Percentiles rank a stretch among this genome's conserved stretches.
phyloP scores from a whole-genome alignment of 2,113 vertebrate species.

The Ascaphus truei region DNA sequence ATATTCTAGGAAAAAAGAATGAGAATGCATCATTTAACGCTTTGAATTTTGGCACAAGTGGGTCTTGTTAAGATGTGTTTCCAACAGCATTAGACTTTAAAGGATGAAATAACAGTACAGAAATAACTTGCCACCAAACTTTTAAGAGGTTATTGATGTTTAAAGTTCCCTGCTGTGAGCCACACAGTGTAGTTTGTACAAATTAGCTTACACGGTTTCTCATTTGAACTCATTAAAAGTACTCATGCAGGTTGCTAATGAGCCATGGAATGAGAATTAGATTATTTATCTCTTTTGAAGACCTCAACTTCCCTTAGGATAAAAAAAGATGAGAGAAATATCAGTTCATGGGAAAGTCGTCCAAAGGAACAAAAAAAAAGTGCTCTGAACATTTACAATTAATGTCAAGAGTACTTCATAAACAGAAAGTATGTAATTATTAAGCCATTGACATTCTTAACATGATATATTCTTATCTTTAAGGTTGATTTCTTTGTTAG shows the following conservation, averaged over 20 bases:
- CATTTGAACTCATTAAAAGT: slow-evolving; percentile 46
- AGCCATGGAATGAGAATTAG: slow-evolving; percentile 28
- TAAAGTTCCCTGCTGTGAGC: slow-evolving; percentile 28
- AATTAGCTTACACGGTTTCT: slow-evolving; percentile 47
- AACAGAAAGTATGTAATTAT: no score
- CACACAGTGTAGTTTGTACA: slow-evolving; percentile 43
- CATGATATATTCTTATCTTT: no score
- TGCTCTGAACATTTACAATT: no score
- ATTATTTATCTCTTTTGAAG: slow-evolving; percentile 33
- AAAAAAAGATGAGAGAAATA: slow-evolving; percentile 30
- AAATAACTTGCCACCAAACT: slow-evolving; percentile 42
- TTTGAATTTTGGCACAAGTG: slow-evolving; percentile 33
- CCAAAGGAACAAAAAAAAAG: slow-evolving; percentile 28
- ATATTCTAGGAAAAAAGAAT: slow-evolving; percentile 33
- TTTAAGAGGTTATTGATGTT: slow-evolving; percentile 39
- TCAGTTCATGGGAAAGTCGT: slow-evolving; percentile 34
- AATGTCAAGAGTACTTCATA: no score
- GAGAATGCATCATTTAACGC: slow-evolving; percentile 38
- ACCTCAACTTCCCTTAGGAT: slow-evolving; percentile 2
- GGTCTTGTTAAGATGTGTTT: slow-evolving; percentile 40
- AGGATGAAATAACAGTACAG: slow-evolving; percentile 39
- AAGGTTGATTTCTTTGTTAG: no score
- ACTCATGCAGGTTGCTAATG: slow-evolving; percentile 30
- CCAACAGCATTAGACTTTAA: slow-evolving; percentile 33
- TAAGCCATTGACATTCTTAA: no score